Base-by-base conservation (phyloP, 2,888 invertebrate species). In the Drosophila setosimentum region DNA sequence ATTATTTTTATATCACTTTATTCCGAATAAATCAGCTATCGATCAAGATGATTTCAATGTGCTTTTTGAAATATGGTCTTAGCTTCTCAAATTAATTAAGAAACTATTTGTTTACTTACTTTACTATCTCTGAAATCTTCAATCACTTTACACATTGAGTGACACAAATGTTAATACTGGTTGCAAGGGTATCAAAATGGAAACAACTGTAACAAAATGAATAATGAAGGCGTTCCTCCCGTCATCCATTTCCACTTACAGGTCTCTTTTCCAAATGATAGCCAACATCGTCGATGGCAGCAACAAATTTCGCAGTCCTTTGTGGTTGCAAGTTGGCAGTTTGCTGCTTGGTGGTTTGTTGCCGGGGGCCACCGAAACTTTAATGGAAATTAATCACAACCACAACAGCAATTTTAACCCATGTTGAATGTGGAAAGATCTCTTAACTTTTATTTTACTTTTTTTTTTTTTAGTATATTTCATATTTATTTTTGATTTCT, bases 151-250 rank as follows among this genome's bases (percentile, higher is more conserved):
- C 70, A 48, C 27, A 55, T 69, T 48, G 69, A 55, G 57, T 69
- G 69, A 49, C 68, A 67, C 35, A 67, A 67, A 68, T 59, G 42
- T 4, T 32, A 40, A 59, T 45, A 61, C 45, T 33, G 37, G 11
- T 24, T 40, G 18, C 21, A 24, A 62, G 63, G 42, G 75, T 72
- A 68, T 57, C 21, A 37, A 45, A 35, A 40, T 35, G 29, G 61
- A 64, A 65, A 29, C 62, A 49, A 80, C 79, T 32, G 51, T 40
- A 75, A 33, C 51, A 72, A 78, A 73, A 80, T 80, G 73, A 91
- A 91, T 91, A 91, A 91, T 90, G 91, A 91, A 91, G 91, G 91
- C 91, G 91, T 91, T 91, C 85, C 87, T 76, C 82, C 80, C 74
- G 88, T 91, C 91, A 91, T 91, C 87, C 91, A 91, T 91, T 91